Percentiles rank a stretch among this genome's conserved stretches.
These are phyloP conservation scores for Rhagoletis zephyria DNA, from an alignment of 1,140 invertebrate genomes.

Conservation along the genomic window DNA sequence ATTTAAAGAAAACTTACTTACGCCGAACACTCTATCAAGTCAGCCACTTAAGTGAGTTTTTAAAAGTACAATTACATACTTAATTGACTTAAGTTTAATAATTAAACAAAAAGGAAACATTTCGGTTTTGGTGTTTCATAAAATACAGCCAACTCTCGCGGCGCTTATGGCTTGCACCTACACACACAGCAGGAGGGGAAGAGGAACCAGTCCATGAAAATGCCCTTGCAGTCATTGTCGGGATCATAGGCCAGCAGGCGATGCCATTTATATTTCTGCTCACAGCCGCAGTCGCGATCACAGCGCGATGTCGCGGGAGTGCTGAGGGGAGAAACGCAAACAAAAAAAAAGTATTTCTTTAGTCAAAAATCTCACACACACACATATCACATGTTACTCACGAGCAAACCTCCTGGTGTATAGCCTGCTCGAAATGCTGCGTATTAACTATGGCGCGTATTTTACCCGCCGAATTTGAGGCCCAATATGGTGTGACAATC, in stretches of 20 bases:
- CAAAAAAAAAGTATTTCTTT: constrained; percentile 4
- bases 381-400: constrained; percentile 73
- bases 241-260: constrained; percentile 91
- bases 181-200: constrained; percentile 95
- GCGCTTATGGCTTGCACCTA: constrained; percentile 80
- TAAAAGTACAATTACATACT: neutral
- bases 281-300: constrained; percentile 87
- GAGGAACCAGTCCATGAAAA: constrained; percentile 96
- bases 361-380: neutral
- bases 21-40: neutral
- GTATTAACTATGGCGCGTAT: constrained; percentile 93
- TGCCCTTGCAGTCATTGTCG: constrained; percentile 92
- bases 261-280: constrained; percentile 94
- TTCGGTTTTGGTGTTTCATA: neutral
- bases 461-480: constrained; percentile 91
- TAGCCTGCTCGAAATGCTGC: constrained; percentile 94
- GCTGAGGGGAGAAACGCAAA: constrained; percentile 74
- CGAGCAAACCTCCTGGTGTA: constrained; percentile 95
- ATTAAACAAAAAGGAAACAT: neutral
- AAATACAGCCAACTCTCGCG: neutral
- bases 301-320: constrained; percentile 86
- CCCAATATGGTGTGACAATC: constrained; percentile 94
- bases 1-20: neutral
- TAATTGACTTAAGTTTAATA: constrained; percentile 40
- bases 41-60: neutral